Conservation (phyloP, 2,888 invertebrate species). For the Phortica magna region DNA sequence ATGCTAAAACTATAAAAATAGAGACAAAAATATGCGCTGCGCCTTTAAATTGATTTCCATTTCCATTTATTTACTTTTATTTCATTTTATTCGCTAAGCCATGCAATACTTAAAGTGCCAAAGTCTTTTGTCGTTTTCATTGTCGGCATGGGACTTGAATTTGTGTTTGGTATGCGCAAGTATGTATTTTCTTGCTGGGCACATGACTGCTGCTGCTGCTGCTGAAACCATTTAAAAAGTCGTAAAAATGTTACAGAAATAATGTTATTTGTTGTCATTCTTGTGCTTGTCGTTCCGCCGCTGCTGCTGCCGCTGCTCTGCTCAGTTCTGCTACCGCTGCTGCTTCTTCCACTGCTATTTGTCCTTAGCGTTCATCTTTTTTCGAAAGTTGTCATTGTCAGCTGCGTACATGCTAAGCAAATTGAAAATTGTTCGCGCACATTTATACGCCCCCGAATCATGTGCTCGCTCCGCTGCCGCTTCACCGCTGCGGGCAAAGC, state of each 20-base stretch:
- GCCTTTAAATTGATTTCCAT: constrained; percentile 4
- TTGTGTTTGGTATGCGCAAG: not conserved
- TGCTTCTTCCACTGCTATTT: not conserved
- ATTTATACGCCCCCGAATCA: constrained; percentile 5
- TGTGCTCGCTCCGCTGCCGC: constrained; percentile 14
- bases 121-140: not conserved
- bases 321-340: not conserved
- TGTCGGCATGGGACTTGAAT: constrained; percentile 11
- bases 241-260: constrained; percentile 61
- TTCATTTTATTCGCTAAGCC: not conserved
- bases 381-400: constrained; percentile 55
- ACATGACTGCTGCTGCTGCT: constrained; percentile 38
- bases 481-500: constrained; percentile 43
- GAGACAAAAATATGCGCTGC: not conserved
- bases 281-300: not conserved
- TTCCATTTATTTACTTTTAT: not conserved
- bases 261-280: constrained; percentile 20
- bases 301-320: not conserved
- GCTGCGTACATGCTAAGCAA: constrained; percentile 67
- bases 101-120: not conserved
- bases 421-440: constrained; percentile 70
- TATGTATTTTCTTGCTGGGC: not conserved
- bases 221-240: constrained; percentile 65
- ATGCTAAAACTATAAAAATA: constrained; percentile 4
- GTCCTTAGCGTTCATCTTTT: not conserved